Base-by-base conservation (phyloP, 1,140 invertebrate species). In the Sesamia nonagrioides region DNA sequence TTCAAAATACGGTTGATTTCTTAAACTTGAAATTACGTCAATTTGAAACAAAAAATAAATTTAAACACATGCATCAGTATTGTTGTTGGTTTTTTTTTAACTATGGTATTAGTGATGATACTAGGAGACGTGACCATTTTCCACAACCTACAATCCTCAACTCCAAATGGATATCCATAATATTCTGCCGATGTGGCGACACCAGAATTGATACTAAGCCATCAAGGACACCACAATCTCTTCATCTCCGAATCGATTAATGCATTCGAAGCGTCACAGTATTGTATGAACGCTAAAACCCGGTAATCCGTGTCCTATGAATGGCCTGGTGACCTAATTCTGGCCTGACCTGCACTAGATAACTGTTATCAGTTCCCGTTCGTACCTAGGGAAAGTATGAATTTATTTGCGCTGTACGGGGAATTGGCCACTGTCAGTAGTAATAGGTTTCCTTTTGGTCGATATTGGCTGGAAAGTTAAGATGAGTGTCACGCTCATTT, bases 241-340 rank as follows among this genome's bases (percentile, higher is more conserved):
- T 63, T 63, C 60, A 63, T 63, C 60, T 63, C 37, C 37, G 37
- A 42, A 63, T 42, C 60, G 37, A 63, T 63, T 63, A 33, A 63
- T 42, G 60, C 60, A 63, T 63, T 40, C 6, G 33, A n/a, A 60
- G 21, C 58, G 58, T 40, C 17, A 63, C 60, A 63, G 60, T 63
- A 63, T 63, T 63, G 60, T 63, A 63, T 63, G 37, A 42, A 17
- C 60, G 60, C 42, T 63, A 37, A 63, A 42, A 33, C 37, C 71
- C 69, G 5, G 33, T 68, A 48, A 68, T 48, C 63, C 63, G 18
- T 48, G 63, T 68, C 18, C 63, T 60, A 73, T 17, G 15, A 21
- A 58, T 42, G 54, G 37, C 71, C 54, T 8, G 17, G 37, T 73
- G 71, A 73, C 71, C 71, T 33, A 58, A 60, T 60, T 73, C 71